Evolutionary conservation across 2,888 invertebrate species (phyloP), one percentile per base, ranked within the genome.

Genomic region (Drosophila greeni): DNA sequence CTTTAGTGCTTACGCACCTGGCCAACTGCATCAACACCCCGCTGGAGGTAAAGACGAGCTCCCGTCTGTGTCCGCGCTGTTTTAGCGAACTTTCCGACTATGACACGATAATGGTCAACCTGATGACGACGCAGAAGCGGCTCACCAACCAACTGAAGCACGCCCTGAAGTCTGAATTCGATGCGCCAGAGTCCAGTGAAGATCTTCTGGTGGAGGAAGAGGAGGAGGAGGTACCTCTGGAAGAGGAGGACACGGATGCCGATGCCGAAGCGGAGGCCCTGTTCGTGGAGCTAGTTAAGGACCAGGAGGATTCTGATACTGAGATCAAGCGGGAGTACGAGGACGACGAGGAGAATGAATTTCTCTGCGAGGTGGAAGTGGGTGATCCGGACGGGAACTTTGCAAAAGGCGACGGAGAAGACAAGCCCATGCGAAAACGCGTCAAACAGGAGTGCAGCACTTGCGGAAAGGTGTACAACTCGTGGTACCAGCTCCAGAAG

Each of bases 71-170:
- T 29, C 70, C 65, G 0, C 72, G 82, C 1, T 87, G 88, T 60
- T 86, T 81, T 37, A 70, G 64, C 3, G 84, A 87, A 47, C 64
- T 87, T 12, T 65, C 83, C 0, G 85, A 84, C 5, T 87, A 87
- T 48, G 87, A 87, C 49, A 65, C 80, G 26, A 76, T 87, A 42
- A 87, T 87, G 88, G 65, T 87, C 0, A 87, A 82, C 47, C 69
- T 87, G 14, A 81, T 87, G 70, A 72, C 78, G 7, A 81, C 82
- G 6, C 87, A 87, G 68, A 86, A 81, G 39, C 74, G 76, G 16
- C 73, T 87, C 0, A 85, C 86, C 1, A 69, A 67, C n/a, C 74
- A 84, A 31, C 62, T 87, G 5, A 78, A 79, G 18, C 72, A 76
- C 11, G 85, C 86, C 3, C 48, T 87, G 0, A 80, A 80, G 51